Percentiles rank a stretch among this genome's conserved stretches.
Conservation (phyloP, 1,140 invertebrate genomes). For the Pararge aegeria region DNA sequence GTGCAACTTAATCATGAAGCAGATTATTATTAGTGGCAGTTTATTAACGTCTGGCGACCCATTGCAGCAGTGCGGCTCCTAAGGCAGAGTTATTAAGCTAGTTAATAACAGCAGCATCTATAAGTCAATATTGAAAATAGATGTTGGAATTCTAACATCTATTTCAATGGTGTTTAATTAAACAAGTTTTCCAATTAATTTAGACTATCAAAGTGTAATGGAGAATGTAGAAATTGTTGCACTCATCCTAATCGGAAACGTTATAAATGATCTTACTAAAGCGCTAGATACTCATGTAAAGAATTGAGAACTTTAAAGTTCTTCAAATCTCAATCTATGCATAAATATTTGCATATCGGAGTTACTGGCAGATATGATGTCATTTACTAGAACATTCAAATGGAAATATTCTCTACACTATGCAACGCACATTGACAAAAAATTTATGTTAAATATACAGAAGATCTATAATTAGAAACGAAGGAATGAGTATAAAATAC, state of each 20-base stretch:
- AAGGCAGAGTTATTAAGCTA: slow-evolving; percentile 1
- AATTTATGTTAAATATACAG: too few relatives aligned
- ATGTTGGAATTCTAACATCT: too few relatives aligned
- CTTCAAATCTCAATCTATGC: too few relatives aligned
- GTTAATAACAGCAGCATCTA: not conserved
- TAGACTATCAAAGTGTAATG: not conserved
- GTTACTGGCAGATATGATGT: too few relatives aligned
- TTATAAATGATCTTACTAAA: too few relatives aligned
- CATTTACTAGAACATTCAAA: too few relatives aligned
- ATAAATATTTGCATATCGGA: too few relatives aligned
- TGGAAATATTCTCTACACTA: too few relatives aligned
- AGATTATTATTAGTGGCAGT: slow-evolving; percentile 4
- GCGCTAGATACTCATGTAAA: too few relatives aligned
- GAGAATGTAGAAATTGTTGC: not conserved
- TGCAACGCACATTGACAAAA: too few relatives aligned
- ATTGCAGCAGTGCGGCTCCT: not conserved
- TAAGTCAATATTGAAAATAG: slow-evolving; percentile 1
- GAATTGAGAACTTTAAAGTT: too few relatives aligned
- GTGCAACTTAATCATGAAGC: slow-evolving; percentile 3
- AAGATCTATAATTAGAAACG: slow-evolving; percentile 10
- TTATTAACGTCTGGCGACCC: not conserved
- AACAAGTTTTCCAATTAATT: not conserved
- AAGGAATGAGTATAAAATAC: slow-evolving; percentile 23
- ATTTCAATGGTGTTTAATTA: too few relatives aligned
- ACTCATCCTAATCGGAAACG: not conserved